Evolutionary conservation across 2,113 vertebrate genomes (phyloP).

Genomic region (Sylvilagus bachmani): DNA sequence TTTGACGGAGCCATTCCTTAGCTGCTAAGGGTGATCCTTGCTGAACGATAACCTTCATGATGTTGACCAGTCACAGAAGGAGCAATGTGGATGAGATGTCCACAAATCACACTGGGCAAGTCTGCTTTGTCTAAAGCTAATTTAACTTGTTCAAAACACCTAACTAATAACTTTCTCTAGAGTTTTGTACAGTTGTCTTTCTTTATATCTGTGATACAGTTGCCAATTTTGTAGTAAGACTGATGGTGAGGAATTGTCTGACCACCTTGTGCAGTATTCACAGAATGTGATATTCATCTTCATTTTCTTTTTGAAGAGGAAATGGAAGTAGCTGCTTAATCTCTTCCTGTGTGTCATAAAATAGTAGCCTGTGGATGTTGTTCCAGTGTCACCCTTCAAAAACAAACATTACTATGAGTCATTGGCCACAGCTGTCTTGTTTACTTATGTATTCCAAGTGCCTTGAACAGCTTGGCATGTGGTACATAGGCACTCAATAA

Average conservation of each 20-base stretch:
- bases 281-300: background rate
- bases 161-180: background rate
- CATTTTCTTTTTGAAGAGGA: constrained; percentile 37
- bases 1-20: background rate
- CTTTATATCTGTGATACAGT: background rate
- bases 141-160: background rate
- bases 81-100: background rate
- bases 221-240: background rate
- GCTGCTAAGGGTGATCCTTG: background rate
- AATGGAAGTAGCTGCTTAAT: constrained; percentile 13
- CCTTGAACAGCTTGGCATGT: constrained; percentile 13
- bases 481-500: constrained; percentile 39
- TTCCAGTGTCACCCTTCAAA: constrained; percentile 11
- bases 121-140: background rate
- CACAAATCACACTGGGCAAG: background rate
- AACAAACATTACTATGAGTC: constrained; percentile 41
- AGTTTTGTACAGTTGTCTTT: background rate
- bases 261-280: background rate
- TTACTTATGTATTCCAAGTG: background rate
- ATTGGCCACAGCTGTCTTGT: constrained; percentile 46
- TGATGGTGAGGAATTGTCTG: too few species aligned
- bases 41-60: background rate
- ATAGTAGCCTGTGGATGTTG: background rate
- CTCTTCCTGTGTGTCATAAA: background rate
- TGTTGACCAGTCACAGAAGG: background rate